Conservation (phyloP, 2,113 vertebrate genomes). For the Mohoua ochrocephala region DNA sequence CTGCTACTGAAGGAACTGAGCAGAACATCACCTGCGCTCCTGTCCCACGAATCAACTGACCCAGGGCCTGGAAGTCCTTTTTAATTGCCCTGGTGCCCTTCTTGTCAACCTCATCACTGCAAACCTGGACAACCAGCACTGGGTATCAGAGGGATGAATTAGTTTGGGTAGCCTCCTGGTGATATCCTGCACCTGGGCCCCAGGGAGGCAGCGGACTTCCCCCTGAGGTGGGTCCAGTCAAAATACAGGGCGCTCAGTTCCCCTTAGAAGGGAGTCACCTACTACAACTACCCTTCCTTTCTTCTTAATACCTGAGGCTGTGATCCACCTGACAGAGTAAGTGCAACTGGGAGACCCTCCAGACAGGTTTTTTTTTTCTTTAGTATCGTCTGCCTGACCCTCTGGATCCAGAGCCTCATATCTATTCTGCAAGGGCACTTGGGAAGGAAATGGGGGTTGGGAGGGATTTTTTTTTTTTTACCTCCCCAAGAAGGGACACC, state of each 20-base stretch:
- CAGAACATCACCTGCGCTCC: rapidly evolving
- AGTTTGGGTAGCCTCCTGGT: not conserved
- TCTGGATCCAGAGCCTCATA: too few relatives aligned
- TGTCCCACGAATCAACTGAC: too few relatives aligned
- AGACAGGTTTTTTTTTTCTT: too few relatives aligned
- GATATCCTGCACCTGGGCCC: not conserved
- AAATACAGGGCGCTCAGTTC: too few relatives aligned
- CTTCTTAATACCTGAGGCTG: too few relatives aligned
- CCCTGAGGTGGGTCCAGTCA: too few relatives aligned
- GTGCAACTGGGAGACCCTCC: not conserved
- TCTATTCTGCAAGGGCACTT: not conserved
- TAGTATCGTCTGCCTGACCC: not conserved
- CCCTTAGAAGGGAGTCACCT: not conserved
- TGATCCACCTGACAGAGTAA: not conserved
- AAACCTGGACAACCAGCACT: not conserved
- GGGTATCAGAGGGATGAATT: not conserved
- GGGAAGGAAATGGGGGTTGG: not conserved
- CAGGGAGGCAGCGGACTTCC: not conserved
- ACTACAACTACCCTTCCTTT: not conserved
- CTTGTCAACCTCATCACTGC: not conserved
- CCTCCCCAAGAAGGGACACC: not conserved
- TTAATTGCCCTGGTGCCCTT: not conserved
- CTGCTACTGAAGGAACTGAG: not conserved
- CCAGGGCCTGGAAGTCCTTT: not conserved
- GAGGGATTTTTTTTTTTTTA: not conserved